A percentile compares a stretch with the other conserved stretches of the same genome.
phyloP scores from a whole-genome alignment of 2,888 invertebrate genomes.

The Campoletis raptor region DNA sequence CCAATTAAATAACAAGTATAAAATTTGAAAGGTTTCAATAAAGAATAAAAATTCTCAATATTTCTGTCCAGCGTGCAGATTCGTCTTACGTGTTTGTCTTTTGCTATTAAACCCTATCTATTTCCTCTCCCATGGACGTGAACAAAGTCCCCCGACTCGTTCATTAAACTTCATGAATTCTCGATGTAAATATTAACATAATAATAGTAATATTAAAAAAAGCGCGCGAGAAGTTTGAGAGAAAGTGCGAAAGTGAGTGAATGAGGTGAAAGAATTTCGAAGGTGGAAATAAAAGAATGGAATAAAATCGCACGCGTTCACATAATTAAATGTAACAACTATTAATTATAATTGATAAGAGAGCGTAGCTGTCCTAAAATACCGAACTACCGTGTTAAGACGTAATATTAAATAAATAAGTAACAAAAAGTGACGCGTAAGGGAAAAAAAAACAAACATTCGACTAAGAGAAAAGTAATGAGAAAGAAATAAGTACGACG shows the following conservation, averaged over 20 bases:
- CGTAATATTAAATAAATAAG: slow-evolving; percentile 75
- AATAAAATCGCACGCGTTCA: slow-evolving; percentile 63
- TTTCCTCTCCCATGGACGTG: slow-evolving; percentile 69
- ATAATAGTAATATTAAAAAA: slow-evolving; percentile 75
- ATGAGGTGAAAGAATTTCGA: slow-evolving; percentile 24
- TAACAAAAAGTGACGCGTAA: slow-evolving; percentile 56
- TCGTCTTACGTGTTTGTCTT: slow-evolving; percentile 77
- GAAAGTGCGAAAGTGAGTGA: slow-evolving; percentile 47
- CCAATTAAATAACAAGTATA: slow-evolving; percentile 37
- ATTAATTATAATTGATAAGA: slow-evolving; percentile 79
- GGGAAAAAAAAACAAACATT: slow-evolving; percentile 42
- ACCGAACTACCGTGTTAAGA: slow-evolving; percentile 81
- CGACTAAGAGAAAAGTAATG: slow-evolving; percentile 58
- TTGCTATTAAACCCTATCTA: slow-evolving; percentile 75
- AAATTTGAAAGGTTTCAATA: slow-evolving; percentile 14
- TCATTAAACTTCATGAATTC: slow-evolving; percentile 80
- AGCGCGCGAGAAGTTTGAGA: slow-evolving; percentile 59
- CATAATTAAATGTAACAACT: slow-evolving; percentile 83
- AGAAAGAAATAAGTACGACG: slow-evolving; percentile 55
- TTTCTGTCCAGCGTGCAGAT: slow-evolving; percentile 71
- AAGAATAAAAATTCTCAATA: slow-evolving; percentile 59
- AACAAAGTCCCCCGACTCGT: slow-evolving; percentile 74
- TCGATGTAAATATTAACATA: slow-evolving; percentile 85
- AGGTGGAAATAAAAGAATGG: slow-evolving; percentile 43
- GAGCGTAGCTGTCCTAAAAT: slow-evolving; percentile 84